Percentiles rank a stretch among this genome's conserved stretches.
phyloP scores from a whole-genome alignment of 92 coral and sea anemone genomes.

The Phenganax stokvisi region DNA sequence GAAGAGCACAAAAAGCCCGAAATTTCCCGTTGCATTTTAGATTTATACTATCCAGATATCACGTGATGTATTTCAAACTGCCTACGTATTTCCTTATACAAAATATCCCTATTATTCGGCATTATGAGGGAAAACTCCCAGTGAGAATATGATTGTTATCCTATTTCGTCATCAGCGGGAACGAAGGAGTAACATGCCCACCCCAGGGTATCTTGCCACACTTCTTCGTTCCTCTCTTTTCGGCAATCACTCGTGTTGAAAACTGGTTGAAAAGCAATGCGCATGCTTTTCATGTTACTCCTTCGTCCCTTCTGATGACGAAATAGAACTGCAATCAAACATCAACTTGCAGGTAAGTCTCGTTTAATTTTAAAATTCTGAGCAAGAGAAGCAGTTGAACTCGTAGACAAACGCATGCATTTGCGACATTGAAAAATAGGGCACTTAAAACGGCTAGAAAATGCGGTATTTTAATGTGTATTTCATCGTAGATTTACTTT shows the following conservation, averaged over 20 bases:
- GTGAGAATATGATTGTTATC: background rate
- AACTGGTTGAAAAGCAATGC: constrained; percentile 6
- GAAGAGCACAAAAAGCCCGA: too few species aligned
- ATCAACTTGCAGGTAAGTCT: constrained; percentile 33
- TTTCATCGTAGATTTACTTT: background rate
- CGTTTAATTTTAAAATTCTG: constrained; percentile 11
- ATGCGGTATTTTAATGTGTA: background rate
- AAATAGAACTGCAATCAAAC: constrained; percentile 29
- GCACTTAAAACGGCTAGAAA: too few species aligned
- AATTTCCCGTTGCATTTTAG: too few species aligned
- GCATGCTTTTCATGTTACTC: constrained; percentile 35
- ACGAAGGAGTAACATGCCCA: constrained; percentile 24
- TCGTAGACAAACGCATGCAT: too few species aligned
- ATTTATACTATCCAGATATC: too few species aligned
- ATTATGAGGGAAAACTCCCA: background rate
- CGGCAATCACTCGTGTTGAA: constrained; percentile 29
- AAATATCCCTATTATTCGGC: too few species aligned
- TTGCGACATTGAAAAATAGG: too few species aligned
- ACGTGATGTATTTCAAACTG: too few species aligned
- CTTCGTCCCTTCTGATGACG: constrained; percentile 22
- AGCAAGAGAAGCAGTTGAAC: too few species aligned
- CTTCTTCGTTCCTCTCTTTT: constrained; percentile 23
- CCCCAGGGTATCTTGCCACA: background rate
- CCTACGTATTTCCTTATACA: too few species aligned
- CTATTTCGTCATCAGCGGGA: constrained; percentile 22